These are phyloP conservation scores for Erebia epiphron DNA, from an alignment of 2,888 invertebrate genomes.

Conservation along the genomic window DNA sequence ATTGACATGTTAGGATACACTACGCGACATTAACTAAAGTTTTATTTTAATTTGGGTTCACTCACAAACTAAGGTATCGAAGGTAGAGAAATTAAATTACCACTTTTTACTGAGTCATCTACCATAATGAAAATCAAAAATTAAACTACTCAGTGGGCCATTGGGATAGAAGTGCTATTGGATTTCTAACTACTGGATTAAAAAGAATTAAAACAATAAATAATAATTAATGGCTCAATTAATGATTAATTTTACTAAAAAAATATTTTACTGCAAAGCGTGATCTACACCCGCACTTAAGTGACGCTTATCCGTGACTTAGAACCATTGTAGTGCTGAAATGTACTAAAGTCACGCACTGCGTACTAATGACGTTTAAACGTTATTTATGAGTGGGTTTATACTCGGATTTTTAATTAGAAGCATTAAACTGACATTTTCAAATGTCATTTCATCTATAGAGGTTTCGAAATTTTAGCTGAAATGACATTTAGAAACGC, in stretches of 20 bases:
- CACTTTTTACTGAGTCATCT: conserved; percentile 68
- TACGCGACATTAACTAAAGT: conserved; percentile 19
- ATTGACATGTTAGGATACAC: conserved; percentile 8
- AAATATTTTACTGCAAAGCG: too few species aligned
- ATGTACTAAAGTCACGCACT: too few species aligned
- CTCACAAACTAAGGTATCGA: conserved; percentile 38
- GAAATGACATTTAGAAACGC: too few species aligned
- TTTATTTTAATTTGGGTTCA: conserved; percentile 6
- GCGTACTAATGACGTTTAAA: too few species aligned
- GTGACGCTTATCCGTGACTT: too few species aligned
- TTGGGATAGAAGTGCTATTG: conserved; percentile 28
- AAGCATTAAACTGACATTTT: too few species aligned
- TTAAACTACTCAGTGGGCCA: conserved; percentile 5
- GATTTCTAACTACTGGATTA: conserved; percentile 23
- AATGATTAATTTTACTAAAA: conserved; percentile 13
- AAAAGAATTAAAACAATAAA: conserved; percentile 26
- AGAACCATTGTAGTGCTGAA: too few species aligned
- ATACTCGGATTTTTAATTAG: too few species aligned
- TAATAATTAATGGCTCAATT: conserved; percentile 10
- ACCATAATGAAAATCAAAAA: conserved; percentile 35
- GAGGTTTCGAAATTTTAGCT: too few species aligned
- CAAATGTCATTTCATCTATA: too few species aligned
- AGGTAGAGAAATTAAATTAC: conserved; percentile 78
- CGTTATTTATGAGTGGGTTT: too few species aligned
- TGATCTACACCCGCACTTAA: too few species aligned